Evolutionary conservation across 2,888 invertebrate species (phyloP).

Genomic region (Orchestes rusci): DNA sequence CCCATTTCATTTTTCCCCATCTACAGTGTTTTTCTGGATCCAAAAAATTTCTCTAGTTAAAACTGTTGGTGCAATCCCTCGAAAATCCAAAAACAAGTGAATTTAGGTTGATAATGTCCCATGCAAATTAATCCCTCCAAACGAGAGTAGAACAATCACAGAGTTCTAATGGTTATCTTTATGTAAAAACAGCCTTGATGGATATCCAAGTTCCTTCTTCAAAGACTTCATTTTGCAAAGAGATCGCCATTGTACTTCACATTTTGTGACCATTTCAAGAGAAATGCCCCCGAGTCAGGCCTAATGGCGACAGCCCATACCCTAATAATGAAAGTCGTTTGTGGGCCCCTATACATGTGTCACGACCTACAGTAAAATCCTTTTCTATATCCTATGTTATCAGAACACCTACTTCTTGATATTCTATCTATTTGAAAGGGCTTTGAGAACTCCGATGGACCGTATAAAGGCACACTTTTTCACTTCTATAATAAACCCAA

Average conservation of each 20-base stretch:
- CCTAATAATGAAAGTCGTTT: conserved; percentile 18
- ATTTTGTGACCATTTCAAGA: conserved; percentile 14
- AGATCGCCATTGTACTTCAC: conserved; percentile 17
- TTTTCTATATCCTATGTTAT: too few relatives aligned
- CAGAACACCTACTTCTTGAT: too few relatives aligned
- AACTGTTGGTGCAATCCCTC: too few relatives aligned
- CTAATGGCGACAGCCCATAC: conserved; percentile 15
- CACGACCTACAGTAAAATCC: conserved; percentile 11
- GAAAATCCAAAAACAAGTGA: conserved; percentile 6
- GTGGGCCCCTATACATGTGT: conserved; percentile 16
- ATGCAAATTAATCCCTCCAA: conserved; percentile 5
- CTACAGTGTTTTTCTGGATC: too few relatives aligned
- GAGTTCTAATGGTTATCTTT: conserved; percentile 12
- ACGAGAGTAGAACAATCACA: conserved; percentile 10
- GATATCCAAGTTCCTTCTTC: conserved; percentile 12
- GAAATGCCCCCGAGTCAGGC: conserved; percentile 15
- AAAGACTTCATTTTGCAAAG: conserved; percentile 13
- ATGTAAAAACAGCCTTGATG: conserved; percentile 10
- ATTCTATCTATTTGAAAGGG: too few relatives aligned
- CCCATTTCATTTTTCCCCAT: too few relatives aligned
- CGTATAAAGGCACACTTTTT: too few relatives aligned
- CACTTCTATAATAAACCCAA: too few relatives aligned
- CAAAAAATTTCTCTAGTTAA: too few relatives aligned
- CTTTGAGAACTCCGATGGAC: too few relatives aligned
- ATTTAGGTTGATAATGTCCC: conserved; percentile 4